phyloP scores from a whole-genome alignment of 1,140 invertebrate species.

The Zaprionus tsacasi region DNA sequence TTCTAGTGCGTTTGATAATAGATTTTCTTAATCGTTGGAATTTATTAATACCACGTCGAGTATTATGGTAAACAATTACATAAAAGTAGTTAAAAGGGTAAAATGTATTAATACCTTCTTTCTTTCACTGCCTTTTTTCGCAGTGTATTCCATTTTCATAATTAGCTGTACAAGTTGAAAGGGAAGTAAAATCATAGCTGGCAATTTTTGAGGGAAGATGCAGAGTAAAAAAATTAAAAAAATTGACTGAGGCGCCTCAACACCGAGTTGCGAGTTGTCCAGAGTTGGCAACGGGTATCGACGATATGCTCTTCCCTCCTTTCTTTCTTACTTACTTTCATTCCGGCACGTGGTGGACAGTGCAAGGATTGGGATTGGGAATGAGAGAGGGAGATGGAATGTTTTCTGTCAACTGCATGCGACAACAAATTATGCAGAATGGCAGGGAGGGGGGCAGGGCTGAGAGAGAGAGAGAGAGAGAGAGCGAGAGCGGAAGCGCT shows the following conservation, averaged over 20 bases:
- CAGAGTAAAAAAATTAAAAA: conserved; percentile 5
- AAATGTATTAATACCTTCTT: neutral
- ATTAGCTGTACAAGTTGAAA: conserved; percentile 16
- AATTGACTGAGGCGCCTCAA: conserved; percentile 18
- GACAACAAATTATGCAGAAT: conserved; percentile 53
- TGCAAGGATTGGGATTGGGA: conserved; percentile 6
- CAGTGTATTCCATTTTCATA: conserved; percentile 21
- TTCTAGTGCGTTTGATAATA: too few relatives aligned
- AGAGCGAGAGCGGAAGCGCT: conserved; percentile 1
- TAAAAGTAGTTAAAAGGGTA: too few relatives aligned
- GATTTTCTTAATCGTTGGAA: too few relatives aligned
- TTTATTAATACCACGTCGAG: neutral
- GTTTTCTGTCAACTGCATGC: conserved; percentile 48
- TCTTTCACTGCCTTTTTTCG: neutral
- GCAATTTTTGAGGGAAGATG: conserved; percentile 19
- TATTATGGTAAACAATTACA: neutral
- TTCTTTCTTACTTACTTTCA: conserved; percentile 23
- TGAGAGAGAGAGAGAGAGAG: conserved; percentile 8
- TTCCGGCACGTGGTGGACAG: conserved; percentile 34
- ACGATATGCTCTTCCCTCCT: conserved; percentile 38
- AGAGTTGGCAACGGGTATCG: conserved; percentile 51
- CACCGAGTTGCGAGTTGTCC: conserved; percentile 25
- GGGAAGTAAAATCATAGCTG: conserved; percentile 25
- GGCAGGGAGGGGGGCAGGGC: neutral
- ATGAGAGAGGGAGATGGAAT: conserved; percentile 7